Percentiles rank a stretch among this genome's conserved stretches.
These are phyloP conservation scores for Eremophila alpestris DNA, from an alignment of 2,797 vertebrate genomes.

Conservation along the genomic window DNA sequence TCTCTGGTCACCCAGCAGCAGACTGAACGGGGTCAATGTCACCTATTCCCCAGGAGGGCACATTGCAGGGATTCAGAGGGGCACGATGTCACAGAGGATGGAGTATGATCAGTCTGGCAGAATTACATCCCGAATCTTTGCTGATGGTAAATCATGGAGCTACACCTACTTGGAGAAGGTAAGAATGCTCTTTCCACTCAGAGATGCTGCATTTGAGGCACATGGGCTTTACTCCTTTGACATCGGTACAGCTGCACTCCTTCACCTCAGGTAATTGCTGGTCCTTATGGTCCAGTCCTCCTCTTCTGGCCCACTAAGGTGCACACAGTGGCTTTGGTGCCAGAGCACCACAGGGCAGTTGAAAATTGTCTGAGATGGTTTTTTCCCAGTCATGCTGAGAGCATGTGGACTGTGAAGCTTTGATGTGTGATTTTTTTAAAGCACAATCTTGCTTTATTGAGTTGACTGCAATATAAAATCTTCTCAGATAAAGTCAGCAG, in stretches of 20 bases:
- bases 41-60: constrained; percentile 93
- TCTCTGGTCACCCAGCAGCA: constrained; percentile 96
- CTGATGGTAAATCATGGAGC: constrained; percentile 97
- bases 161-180: constrained; percentile 99
- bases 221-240: background rate
- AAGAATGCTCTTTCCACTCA: background rate
- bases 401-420: background rate
- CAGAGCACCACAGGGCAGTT: background rate
- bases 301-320: background rate
- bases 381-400: background rate
- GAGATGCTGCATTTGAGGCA: background rate
- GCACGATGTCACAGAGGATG: constrained; percentile 98
- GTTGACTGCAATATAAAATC: background rate
- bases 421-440: background rate
- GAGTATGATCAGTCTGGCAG: constrained; percentile 94
- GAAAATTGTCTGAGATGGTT: background rate
- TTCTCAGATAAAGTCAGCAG: background rate
- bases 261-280: background rate
- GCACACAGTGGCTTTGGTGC: background rate
- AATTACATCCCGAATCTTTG: constrained; percentile 93
- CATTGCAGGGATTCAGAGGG: constrained; percentile 94
- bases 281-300: background rate
- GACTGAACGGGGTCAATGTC: constrained; percentile 94
- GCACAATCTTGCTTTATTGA: background rate
- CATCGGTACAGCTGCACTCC: background rate